Base-by-base conservation (phyloP, 2,888 invertebrate genomes). In the Meghimatium bilineatum region DNA sequence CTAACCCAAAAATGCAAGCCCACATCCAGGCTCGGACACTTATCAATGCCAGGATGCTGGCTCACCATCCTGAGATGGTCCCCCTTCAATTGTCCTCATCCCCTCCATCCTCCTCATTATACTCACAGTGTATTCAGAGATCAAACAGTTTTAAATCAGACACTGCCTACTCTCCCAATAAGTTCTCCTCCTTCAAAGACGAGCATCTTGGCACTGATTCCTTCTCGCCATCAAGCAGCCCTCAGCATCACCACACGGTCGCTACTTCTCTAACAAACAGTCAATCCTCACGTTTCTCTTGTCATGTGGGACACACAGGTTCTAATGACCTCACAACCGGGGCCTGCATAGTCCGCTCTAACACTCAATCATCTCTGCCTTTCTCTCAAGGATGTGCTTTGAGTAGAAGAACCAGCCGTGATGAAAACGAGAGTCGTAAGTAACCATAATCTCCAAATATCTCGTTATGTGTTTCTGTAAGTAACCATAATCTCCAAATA, bases 101-200 rank as follows among this genome's bases (percentile, higher is more conserved):
- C 56, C 36, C 80, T 52, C 71, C 71, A 26, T 69, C 80, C 52
- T n/a, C 52, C 32, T 74, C 56, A 20, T 66, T 69, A n/a, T 52
- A 60, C 29, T 32, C 34, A 32, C 78, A 69, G 63, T 85, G 78
- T 26, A 87, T 92, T 36, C 90, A 90, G 44, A 88, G 93, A 23
- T 92, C 93, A 63, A 91, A 91, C 87, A 92, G 92, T 85, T 91
- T 92, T 86, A 90, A 91, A 94, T 98, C 98, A 20, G 98, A 98
- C 94, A 97, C 98, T 94, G 95, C 97, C 93, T 98, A 98, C 94
- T 97, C 97, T 63, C 97, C 97, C 86, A 87, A 87, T 36, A 97
- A 97, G 86, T 87, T 86, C 69, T 87, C 86, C 72, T 83, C 86
- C 71, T 79, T 89, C 75, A 88, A 87, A 23, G 89, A 90, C 67